Conservation (phyloP, 2,113 vertebrate species). For the Calcarius ornatus region DNA sequence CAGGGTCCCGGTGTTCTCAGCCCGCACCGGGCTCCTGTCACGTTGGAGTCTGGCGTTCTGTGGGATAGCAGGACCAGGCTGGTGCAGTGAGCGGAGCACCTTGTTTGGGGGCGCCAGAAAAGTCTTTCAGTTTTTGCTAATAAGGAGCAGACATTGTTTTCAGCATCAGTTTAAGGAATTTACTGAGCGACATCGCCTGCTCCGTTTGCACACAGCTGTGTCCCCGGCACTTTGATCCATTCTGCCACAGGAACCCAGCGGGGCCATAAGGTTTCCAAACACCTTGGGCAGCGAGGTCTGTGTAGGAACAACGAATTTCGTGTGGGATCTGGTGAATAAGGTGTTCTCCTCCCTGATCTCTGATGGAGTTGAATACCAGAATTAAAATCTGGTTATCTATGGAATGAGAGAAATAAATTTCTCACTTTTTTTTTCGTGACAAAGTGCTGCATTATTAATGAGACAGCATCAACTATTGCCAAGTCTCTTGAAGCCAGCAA, state of each 20-base stretch:
- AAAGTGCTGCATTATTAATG: not conserved
- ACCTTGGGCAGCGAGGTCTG: no score
- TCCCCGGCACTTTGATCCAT: accelerated
- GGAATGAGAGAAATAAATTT: not conserved
- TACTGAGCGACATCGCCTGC: accelerated
- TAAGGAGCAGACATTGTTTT: not conserved
- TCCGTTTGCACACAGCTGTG: not conserved
- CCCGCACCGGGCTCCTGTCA: not conserved
- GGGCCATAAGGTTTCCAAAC: not conserved
- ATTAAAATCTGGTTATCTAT: not conserved
- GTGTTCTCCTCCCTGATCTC: not conserved
- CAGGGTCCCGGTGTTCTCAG: not conserved
- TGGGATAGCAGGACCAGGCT: accelerated
- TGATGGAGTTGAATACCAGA: not conserved
- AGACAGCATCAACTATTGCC: accelerated
- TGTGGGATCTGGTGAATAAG: not conserved
- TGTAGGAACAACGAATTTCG: no score
- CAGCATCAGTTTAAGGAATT: not conserved
- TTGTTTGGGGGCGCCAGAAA: accelerated
- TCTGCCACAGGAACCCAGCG: accelerated
- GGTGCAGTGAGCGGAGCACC: accelerated
- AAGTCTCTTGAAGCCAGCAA: no score
- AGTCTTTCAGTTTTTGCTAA: no score
- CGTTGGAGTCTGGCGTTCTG: accelerated
- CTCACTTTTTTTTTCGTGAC: accelerated